phyloP scores from a whole-genome alignment of 1,140 invertebrate genomes.

The Heliconius melpomene region DNA sequence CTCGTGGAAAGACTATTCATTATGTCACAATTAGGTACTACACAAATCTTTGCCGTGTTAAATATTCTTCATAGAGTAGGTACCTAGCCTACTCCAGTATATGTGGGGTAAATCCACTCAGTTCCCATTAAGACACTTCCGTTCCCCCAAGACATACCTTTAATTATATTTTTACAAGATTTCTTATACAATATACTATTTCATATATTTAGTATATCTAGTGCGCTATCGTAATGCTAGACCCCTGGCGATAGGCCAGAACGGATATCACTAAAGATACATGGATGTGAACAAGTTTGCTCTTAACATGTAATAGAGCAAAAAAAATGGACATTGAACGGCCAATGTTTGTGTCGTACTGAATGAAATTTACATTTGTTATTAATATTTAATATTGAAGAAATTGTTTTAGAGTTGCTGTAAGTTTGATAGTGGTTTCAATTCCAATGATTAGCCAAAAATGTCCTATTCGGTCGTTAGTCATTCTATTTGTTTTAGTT shows the following conservation, averaged over 20 bases:
- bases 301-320: constrained; percentile 1
- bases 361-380: not conserved
- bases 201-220: not conserved
- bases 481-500: no score
- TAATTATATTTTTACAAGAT: not conserved
- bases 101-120: no score
- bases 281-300: constrained; percentile 22
- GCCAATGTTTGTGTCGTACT: not conserved
- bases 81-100: no score
- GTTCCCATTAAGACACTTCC: no score
- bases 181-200: not conserved
- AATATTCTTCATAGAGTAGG: no score
- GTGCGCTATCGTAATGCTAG: constrained; percentile 4
- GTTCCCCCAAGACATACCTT: not conserved
- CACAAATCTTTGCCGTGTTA: no score
- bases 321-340: not conserved
- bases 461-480: no score
- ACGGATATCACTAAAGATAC: constrained; percentile 28
- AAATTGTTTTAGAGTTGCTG: no score
- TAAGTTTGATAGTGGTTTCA: no score
- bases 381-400: not conserved
- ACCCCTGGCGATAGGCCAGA: constrained; percentile 29
- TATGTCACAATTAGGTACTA: no score
- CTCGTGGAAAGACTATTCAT: no score
- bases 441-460: no score